Conservation (phyloP, 2,113 vertebrate species). For the Canis aureus region DNA sequence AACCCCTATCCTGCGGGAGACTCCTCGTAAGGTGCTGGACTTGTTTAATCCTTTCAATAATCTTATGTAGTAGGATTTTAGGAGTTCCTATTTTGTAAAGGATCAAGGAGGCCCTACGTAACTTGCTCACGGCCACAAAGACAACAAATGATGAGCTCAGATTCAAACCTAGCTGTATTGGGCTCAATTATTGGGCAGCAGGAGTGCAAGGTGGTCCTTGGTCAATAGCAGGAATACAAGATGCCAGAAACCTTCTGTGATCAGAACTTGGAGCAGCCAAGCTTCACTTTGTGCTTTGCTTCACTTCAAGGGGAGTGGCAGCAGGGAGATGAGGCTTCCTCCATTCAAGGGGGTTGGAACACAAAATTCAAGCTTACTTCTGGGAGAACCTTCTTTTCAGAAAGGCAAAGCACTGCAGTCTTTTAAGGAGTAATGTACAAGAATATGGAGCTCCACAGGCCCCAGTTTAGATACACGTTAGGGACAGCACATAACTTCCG, state of each 20-base stretch:
- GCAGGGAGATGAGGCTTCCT: not conserved
- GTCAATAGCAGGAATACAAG: not conserved
- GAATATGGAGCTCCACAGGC: not conserved
- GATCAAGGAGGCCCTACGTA: not conserved
- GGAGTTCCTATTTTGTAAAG: not conserved
- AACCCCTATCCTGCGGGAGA: not conserved
- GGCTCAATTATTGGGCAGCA: not conserved
- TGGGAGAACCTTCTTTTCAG: constrained; percentile 5
- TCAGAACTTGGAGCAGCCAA: not conserved
- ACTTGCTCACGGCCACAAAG: not conserved
- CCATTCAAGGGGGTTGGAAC: not conserved
- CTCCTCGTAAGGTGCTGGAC: not conserved
- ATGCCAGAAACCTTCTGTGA: not conserved
- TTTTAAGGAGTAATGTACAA: not conserved
- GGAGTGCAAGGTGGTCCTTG: not conserved
- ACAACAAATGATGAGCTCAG: not conserved
- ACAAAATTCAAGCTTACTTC: not conserved
- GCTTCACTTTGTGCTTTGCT: not conserved
- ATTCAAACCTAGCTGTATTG: not conserved
- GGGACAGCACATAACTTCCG: not conserved
- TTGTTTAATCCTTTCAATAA: not conserved
- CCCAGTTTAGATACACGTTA: not conserved
- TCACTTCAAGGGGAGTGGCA: not conserved
- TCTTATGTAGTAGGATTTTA: not conserved
- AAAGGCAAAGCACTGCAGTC: not conserved